phyloP scores from a whole-genome alignment of 2,888 invertebrate species.

The Volucella zonaria region DNA sequence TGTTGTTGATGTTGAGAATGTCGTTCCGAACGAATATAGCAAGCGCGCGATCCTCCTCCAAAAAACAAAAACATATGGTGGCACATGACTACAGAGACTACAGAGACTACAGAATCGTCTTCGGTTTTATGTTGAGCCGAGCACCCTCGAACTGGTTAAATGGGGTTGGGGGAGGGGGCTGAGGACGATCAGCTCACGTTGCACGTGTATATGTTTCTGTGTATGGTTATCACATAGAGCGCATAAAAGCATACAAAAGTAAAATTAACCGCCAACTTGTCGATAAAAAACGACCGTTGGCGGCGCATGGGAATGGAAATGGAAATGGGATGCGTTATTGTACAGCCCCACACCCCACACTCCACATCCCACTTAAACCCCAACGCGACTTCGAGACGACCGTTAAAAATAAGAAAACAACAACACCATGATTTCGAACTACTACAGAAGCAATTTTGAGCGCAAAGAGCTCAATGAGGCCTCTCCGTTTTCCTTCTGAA shows the following conservation, averaged over 20 bases:
- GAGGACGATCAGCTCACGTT: background rate
- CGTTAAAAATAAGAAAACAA: conserved; percentile 69
- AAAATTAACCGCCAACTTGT: conserved; percentile 55
- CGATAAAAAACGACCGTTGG: conserved; percentile 70
- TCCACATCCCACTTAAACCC: no score
- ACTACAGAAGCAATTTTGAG: conserved; percentile 61
- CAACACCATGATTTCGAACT: conserved; percentile 20
- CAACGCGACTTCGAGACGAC: conserved; percentile 40
- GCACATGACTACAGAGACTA: background rate
- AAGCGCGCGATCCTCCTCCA: background rate
- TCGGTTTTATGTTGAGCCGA: conserved; percentile 28
- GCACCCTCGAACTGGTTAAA: background rate
- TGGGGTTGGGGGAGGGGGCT: background rate
- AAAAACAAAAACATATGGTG: conserved; percentile 20
- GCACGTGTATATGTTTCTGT: background rate
- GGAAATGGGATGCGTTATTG: conserved; percentile 15
- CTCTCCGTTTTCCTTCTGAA: conserved; percentile 3
- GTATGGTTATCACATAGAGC: conserved; percentile 52
- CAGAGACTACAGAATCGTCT: no score
- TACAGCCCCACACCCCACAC: conserved; percentile 5
- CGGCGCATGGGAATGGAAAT: conserved; percentile 60
- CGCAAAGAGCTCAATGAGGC: conserved; percentile 64
- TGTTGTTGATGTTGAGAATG: conserved; percentile 57
- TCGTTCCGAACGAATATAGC: conserved; percentile 4
- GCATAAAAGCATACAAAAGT: conserved; percentile 39